These are phyloP conservation scores for Eolophus roseicapilla DNA, from an alignment of 2,113 vertebrate genomes.

Conservation along the genomic window DNA sequence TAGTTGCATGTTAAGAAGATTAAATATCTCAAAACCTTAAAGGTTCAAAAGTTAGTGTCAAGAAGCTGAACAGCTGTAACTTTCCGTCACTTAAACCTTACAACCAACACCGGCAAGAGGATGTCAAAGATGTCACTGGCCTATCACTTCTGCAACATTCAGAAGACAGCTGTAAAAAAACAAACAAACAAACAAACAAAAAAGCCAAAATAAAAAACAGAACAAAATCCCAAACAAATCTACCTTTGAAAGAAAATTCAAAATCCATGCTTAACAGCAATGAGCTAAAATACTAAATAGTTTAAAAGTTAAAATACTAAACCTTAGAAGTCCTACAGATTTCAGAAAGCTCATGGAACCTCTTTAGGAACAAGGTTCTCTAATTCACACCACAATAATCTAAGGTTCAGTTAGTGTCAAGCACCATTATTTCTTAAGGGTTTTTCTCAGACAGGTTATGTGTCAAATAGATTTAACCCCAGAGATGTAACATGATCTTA, in stretches of 20 bases:
- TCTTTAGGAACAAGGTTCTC: not conserved
- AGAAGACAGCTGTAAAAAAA: not conserved
- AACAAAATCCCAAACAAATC: not conserved
- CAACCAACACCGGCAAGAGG: not conserved
- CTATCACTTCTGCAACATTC: not conserved
- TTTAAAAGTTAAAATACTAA: not conserved
- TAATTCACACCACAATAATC: not conserved
- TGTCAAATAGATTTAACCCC: slow-evolving; percentile 43
- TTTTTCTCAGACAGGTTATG: slow-evolving; percentile 35
- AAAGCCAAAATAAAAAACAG: not conserved
- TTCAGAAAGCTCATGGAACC: not conserved
- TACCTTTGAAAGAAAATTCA: not conserved
- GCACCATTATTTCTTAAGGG: slow-evolving; percentile 11
- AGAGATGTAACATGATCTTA: slow-evolving; percentile 43
- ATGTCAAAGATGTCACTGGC: not conserved
- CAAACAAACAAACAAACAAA: not conserved
- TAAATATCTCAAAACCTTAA: not conserved
- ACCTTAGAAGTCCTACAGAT: not conserved
- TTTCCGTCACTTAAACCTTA: not conserved
- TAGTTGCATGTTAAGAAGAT: not conserved
- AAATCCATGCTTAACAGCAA: not conserved
- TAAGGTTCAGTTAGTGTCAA: slow-evolving; percentile 15
- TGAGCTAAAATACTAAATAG: not conserved
- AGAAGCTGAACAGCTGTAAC: not conserved
- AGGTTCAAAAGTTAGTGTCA: not conserved